Percentiles rank a stretch among this genome's conserved stretches.
phyloP scores from a whole-genome alignment of 2,113 vertebrate species.

The Ceyx melanurus region DNA sequence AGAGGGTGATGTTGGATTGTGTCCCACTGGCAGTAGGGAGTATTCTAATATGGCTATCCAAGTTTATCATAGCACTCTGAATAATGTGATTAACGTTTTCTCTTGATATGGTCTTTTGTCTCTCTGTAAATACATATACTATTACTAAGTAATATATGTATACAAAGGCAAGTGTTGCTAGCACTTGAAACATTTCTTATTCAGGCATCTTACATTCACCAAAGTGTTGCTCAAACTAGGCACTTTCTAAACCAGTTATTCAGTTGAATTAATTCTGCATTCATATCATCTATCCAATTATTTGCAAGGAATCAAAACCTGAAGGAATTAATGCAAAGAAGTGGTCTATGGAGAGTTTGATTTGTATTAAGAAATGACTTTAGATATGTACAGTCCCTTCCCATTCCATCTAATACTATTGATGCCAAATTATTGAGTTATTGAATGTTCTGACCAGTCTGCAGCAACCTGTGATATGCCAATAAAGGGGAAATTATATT shows the following conservation, averaged over 20 bases:
- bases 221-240: fast-evolving
- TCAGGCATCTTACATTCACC: neutral
- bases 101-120: neutral
- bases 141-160: neutral
- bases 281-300: neutral
- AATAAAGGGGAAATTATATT: neutral
- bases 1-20: neutral
- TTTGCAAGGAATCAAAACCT: neutral
- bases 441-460: neutral
- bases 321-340: neutral
- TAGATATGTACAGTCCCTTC: neutral
- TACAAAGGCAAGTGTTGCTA: neutral
- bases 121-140: neutral
- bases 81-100: neutral
- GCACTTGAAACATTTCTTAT: neutral
- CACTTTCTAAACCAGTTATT: neutral
- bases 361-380: neutral
- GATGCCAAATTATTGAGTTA: neutral
- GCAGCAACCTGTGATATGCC: neutral
- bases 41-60: neutral
- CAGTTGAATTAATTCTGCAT: neutral
- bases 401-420: neutral
- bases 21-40: neutral
- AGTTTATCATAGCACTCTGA: neutral
- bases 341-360: neutral